Evolutionary conservation across 2,797 vertebrate genomes (phyloP), one percentile per base, ranked within the genome.

Genomic region (Epinephelus awoara): DNA sequence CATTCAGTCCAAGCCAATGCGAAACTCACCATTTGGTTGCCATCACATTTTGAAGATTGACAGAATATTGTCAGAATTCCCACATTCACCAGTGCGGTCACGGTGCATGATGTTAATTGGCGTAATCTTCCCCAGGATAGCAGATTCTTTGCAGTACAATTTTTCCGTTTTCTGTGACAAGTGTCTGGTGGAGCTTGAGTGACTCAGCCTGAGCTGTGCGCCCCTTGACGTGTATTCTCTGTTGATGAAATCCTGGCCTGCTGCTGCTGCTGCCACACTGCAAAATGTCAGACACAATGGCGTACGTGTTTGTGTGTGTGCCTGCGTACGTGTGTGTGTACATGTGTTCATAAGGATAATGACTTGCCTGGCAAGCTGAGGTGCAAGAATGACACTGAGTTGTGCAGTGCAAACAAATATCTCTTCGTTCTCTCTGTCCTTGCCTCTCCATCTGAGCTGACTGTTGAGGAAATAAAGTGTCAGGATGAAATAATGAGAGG

Each of bases 321-420:
- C 42, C 56, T 18, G 34, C 49, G 23, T 42, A 46, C 11, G 34
- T 72, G 51, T 5, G 10, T 40, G 55, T 51, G 61, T 69, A 19
- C 47, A 65, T 67, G 71, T 70, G 77, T 68, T 86, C 62, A 75
- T 74, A 34, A 76, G 69, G 78, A 68, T 87, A 85, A 86, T 86
- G 67, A 77, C 76, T 80, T 80, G 72, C 44, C 66, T 72, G 80
- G 64, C 82, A 38, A 71, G 44, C 72, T 66, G 66, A 69, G 78
- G 77, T 79, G 78, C 73, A 70, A 85, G 72, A 85, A 80, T 87
- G 87, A 74, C 85, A 87, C 83, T 72, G 64, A 79, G 75, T 76
- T 75, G 74, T 83, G 70, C 76, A 67, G 57, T 78, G 67, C 59
- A 90, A 80, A 87, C 66, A 86, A 80, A 84, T 63, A 77, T 76